These are phyloP conservation scores for Apoda limacodes DNA, from an alignment of 2,888 invertebrate species.

Conservation along the genomic window DNA sequence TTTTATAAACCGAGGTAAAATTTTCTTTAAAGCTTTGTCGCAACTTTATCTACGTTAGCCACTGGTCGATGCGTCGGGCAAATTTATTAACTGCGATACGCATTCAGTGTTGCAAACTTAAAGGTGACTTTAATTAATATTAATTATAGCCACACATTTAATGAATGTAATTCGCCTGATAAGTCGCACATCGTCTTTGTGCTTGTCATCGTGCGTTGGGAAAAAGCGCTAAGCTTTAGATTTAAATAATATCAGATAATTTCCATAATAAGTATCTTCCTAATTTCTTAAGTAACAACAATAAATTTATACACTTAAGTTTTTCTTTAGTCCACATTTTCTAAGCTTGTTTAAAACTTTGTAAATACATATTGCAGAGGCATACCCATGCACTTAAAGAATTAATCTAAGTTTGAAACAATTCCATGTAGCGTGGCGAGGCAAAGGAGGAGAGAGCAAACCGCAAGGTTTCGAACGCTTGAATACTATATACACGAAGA, in stretches of 20 bases:
- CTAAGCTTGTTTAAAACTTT: too few relatives aligned
- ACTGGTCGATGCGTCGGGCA: slow-evolving; percentile 54
- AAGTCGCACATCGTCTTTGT: slow-evolving; percentile 27
- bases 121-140: slow-evolving; percentile 69
- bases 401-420: slow-evolving; percentile 69
- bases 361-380: slow-evolving; percentile 6
- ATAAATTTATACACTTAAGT: too few relatives aligned
- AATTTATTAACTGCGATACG: slow-evolving; percentile 70
- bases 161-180: slow-evolving; percentile 65
- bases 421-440: slow-evolving; percentile 47
- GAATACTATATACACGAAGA: too few relatives aligned
- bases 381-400: slow-evolving; percentile 26
- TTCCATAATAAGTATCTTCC: too few relatives aligned
- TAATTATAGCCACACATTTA: slow-evolving; percentile 68
- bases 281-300: too few relatives aligned
- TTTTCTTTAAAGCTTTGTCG: slow-evolving; percentile 38
- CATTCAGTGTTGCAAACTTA: slow-evolving; percentile 62
- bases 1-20: slow-evolving; percentile 10
- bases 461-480: slow-evolving; percentile 20
- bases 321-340: too few relatives aligned
- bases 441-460: slow-evolving; percentile 21
- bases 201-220: too few relatives aligned
- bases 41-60: slow-evolving; percentile 57
- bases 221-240: too few relatives aligned
- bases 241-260: too few relatives aligned